phyloP scores from a whole-genome alignment of 2,113 vertebrate genomes.

The Macrotis lagotis region DNA sequence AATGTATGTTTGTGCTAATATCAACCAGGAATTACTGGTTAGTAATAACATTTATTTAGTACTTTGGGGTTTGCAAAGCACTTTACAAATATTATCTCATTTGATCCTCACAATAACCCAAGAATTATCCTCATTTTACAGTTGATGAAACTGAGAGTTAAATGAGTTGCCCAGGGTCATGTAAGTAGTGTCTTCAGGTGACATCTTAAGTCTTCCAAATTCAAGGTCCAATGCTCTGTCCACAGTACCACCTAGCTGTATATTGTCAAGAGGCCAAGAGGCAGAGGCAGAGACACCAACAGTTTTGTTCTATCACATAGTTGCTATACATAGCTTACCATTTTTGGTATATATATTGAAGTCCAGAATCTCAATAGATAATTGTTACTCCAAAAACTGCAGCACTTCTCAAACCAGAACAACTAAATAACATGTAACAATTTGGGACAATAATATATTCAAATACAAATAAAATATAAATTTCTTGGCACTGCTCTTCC shows the following conservation, averaged over 20 bases:
- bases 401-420: not conserved
- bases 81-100: not conserved
- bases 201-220: not conserved
- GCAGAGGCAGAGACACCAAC: not conserved
- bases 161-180: too few relatives aligned
- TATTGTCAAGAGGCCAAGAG: not conserved
- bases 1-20: not conserved
- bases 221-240: not conserved
- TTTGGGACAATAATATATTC: not conserved
- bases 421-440: not conserved
- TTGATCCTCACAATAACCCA: not conserved
- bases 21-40: not conserved
- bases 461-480: not conserved
- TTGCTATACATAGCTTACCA: not conserved
- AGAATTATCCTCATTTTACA: not conserved
- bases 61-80: not conserved
- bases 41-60: not conserved
- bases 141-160: too few relatives aligned
- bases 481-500: not conserved
- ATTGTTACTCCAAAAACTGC: not conserved
- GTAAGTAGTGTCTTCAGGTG: not conserved
- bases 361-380: not conserved
- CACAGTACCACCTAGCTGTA: not conserved
- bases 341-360: not conserved
- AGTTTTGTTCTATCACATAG: not conserved